Base-by-base conservation (phyloP, 1,140 invertebrate species). In the Anthonomus grandis region DNA sequence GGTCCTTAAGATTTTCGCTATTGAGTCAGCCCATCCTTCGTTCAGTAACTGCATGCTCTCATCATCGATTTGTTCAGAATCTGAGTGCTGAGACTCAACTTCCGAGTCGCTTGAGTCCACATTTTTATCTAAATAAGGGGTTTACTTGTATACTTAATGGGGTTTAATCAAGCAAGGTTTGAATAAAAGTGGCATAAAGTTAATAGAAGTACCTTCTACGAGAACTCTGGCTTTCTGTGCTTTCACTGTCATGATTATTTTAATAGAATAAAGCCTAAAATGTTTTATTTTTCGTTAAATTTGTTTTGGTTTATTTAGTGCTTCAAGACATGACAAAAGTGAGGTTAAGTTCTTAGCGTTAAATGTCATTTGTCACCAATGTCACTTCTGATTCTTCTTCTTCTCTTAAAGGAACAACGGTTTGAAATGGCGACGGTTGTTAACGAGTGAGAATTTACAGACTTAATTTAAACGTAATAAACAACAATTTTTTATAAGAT, bases 1-100 rank as follows among this genome's bases (percentile, higher is more conserved):
- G 18, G 83, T 81, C 41, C 81, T 80, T 22, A 92, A 74, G 67
- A 92, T 87, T 75, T 89, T 87, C 36, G 81, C 77, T 71, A 89
- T 80, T 3, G 82, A 85, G 74, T 87, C 82, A 38, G 84, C 86
- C 86, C 79, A 84, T n/a, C 77, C 80, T 60, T 72, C 70, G 68
- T 83, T 84, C 10, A 63, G 48, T 23, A 60, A 17, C 23, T 13
- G 37, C 42, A 39, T 47, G 13, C 39, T 48, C 45, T 62, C 59
- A 23, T 59, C 48, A 47, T 60, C 59, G 22, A 52, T 39, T 44
- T 27, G 15, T 10, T 38, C 39, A 51, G 24, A 23, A 8, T 54
- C 39, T 6, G 10, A n/a, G 4, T 51, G 19, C 10, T 49, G 47
- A 8, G 17, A n/a, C 8, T 41, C 47, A 10, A 45, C 15, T 10